Base-by-base conservation (phyloP, 2,113 vertebrate genomes). In the Petaurus breviceps region DNA sequence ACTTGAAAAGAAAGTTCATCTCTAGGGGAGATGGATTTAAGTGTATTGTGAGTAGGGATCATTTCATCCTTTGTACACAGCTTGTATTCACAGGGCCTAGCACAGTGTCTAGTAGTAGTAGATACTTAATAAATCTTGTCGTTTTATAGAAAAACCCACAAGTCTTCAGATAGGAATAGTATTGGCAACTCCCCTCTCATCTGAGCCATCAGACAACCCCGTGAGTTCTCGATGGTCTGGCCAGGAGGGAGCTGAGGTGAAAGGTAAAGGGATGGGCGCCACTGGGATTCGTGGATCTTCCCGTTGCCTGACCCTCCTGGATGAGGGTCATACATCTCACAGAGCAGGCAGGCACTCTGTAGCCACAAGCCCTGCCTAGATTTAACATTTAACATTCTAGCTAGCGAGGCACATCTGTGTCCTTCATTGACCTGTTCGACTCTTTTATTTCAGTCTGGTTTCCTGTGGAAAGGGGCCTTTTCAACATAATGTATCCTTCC, bases 391-490 rank as follows among this genome's bases (percentile, higher is more conserved):
- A 28, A 77, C 37, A n/a, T 77, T 57, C 55, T 57, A 57, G 55
- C 55, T 57, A 57, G 26, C 6, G 3, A 28, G 90, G 95, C 90
- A 89, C 93, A 92, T 93, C 93, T 91, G 90, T 95, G 95, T 95
- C 97, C 96, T 96, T 46, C 55, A 51, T 52, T 96, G 96, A 96
- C 95, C 91, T 46, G 77, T 84, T 50, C 52, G 25, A 50, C 46
- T 46, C 90, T 53, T 90, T 89, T 96, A 90, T 96, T 97, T 49
- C 89, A 90, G 46, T 49, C 46, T 89, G 90, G 51, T 94, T 98
- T 98, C 96, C 96, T 95, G 95, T 57, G 90, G 95, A 95, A 90
- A 95, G 93, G 51, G 84, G 53, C 11, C 89, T 89, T 94, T 92
- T 94, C 47, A 55, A 16, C n/a, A n/a, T 51, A 91, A 89, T 92